These are phyloP conservation scores for Tetragonula carbonaria DNA, from an alignment of 2,888 invertebrate species.

Conservation along the genomic window DNA sequence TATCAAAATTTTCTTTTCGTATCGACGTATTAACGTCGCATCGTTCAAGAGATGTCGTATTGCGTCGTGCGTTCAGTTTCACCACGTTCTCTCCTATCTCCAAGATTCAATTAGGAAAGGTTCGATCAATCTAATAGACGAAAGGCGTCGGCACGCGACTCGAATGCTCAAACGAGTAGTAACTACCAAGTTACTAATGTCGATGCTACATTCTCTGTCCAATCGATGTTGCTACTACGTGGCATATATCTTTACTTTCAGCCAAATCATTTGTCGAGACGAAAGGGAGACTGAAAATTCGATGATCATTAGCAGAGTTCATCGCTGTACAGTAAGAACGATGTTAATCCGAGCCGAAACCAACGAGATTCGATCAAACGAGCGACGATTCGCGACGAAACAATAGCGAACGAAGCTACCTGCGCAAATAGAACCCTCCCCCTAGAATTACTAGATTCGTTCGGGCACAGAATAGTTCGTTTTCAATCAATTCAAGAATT, in stretches of 20 bases:
- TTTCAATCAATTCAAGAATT: conserved; percentile 6
- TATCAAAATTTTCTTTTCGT: conserved; percentile 7
- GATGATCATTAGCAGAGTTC: neutral
- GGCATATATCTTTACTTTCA: neutral
- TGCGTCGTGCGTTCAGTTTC: neutral
- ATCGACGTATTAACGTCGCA: neutral
- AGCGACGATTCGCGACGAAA: neutral
- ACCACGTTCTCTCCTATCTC: conserved; percentile 1
- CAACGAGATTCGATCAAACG: neutral
- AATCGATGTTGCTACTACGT: neutral
- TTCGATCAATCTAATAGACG: conserved; percentile 9
- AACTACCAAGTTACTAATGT: neutral
- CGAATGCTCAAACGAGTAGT: neutral
- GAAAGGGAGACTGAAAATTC: neutral
- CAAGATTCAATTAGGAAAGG: conserved; percentile 36
- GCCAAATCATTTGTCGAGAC: neutral
- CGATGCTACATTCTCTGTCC: neutral
- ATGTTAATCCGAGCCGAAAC: neutral
- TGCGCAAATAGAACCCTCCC: neutral
- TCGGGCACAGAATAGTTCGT: neutral
- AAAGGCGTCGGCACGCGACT: neutral
- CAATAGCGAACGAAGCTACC: neutral
- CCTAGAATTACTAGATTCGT: neutral
- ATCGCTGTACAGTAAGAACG: neutral
- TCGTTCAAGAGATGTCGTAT: neutral